Evolutionary conservation across 2,113 vertebrate genomes (phyloP).

Genomic region (Pelecanoides urinatrix): DNA sequence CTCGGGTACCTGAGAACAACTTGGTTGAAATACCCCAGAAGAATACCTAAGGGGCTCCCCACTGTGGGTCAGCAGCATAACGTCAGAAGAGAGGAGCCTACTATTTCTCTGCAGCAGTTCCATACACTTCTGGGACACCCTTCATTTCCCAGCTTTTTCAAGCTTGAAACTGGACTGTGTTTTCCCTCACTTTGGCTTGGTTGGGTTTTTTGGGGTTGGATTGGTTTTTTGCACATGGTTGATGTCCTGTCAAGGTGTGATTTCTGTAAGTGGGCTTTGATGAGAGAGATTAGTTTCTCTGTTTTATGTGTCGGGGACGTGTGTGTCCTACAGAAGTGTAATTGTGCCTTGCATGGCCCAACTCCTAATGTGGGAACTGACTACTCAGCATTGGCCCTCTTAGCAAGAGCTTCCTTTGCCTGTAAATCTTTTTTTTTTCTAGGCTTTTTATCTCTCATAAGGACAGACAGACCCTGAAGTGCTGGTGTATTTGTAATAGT

Average conservation of each 20-base stretch:
- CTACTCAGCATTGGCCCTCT: neutral
- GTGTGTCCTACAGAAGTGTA: neutral
- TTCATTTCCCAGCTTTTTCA: neutral
- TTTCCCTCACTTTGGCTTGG: neutral
- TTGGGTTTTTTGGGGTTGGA: accelerated
- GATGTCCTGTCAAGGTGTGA: neutral
- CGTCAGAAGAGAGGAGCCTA: neutral
- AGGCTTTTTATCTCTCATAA: neutral
- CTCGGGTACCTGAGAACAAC: neutral
- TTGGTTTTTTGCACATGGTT: neutral
- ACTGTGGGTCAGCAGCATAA: neutral
- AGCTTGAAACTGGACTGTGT: neutral
- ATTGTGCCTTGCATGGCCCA: neutral
- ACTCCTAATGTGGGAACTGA: neutral
- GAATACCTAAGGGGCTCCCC: neutral
- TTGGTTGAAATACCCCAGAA: neutral
- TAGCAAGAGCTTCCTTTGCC: neutral
- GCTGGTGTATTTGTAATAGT: neutral
- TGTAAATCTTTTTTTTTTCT: neutral
- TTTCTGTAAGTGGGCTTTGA: neutral
- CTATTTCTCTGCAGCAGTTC: neutral
- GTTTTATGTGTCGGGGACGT: neutral
- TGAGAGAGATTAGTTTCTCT: neutral
- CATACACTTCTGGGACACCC: neutral
- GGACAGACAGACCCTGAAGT: neutral